Percentiles rank a stretch among this genome's conserved stretches.
phyloP scores from a whole-genome alignment of 2,888 invertebrate genomes.

The Drosophila birchii region DNA sequence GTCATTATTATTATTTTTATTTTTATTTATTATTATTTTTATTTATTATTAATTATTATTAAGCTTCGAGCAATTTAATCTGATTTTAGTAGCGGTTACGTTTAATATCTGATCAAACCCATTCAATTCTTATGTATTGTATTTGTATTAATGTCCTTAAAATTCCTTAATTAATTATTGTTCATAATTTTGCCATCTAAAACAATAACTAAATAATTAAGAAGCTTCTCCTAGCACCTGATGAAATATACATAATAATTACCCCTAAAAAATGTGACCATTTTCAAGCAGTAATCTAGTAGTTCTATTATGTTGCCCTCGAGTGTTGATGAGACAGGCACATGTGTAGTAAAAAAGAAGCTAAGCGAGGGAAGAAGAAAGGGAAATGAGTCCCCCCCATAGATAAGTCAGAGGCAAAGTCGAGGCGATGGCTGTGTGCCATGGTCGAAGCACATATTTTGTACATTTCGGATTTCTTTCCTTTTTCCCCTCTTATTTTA shows the following conservation, averaged over 20 bases:
- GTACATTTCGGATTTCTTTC: slow-evolving; percentile 7
- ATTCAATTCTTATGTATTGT: not conserved
- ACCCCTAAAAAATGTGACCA: not conserved
- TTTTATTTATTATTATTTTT: no score
- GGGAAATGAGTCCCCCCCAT: slow-evolving; percentile 18
- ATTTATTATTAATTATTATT: no score
- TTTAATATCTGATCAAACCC: no score
- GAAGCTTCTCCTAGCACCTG: not conserved
- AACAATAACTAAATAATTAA: not conserved
- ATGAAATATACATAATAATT: not conserved
- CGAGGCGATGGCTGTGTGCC: slow-evolving; percentile 35
- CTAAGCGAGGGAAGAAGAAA: not conserved
- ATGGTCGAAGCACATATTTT: slow-evolving; percentile 38
- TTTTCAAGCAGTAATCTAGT: not conserved
- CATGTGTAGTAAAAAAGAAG: slow-evolving; percentile 16
- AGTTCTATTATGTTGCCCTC: not conserved
- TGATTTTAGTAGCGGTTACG: not conserved
- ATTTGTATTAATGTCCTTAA: not conserved
- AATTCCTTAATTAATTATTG: not conserved
- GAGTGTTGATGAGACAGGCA: slow-evolving; percentile 23
- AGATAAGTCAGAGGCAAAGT: slow-evolving; percentile 44
- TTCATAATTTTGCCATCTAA: not conserved
- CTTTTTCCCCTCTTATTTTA: slow-evolving; percentile 1
- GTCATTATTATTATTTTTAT: no score
- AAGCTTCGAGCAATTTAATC: not conserved